Evolutionary conservation across 2,797 vertebrate species (phyloP), one percentile per base, ranked within the genome.

Genomic region (Sphenopsis melanotis): DNA sequence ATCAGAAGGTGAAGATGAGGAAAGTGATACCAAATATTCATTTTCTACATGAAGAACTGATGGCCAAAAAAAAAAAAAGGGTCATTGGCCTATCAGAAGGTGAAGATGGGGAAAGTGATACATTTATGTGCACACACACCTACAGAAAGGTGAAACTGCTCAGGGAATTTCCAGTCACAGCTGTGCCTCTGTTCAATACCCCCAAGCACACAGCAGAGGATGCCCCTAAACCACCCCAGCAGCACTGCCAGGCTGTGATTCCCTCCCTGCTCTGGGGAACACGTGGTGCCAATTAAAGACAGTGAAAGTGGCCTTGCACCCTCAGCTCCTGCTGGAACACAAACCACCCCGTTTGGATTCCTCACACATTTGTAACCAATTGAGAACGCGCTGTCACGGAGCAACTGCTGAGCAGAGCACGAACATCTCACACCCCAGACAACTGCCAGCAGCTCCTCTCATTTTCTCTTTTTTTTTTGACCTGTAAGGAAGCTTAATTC

Each of bases 161-260:
- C 55, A 60, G 93, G 90, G 95, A 90, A 37, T 89, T 95, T 80
- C 91, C 92, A 94, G 64, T 0, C 21, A 9, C 34, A 76, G 89
- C 72, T 69, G 16, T 69, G 56, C 63, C 49, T 37, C 61, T 77
- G 75, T 34, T 68, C 66, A 60, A 2, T 5, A 17, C 1, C 26
- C 80, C 47, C 36, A 24, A 44, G 21, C 0, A 42, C 10, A 15
- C 11, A 1, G 0, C 12, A 7, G 32, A 0, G 11, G 57, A 41
- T 60, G 81, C 6, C 22, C 90, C 56, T 5, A 0, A 9, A n/a
- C 6, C 49, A 3, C 18, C 49, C n/a, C 37, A 34, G 4, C 60
- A 13, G 18, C 20, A 14, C 65, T 8, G 71, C 4, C 2, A 34
- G 61, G 5, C 57, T 65, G 42, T 1, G 56, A 4, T 56, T 8